Evolutionary conservation across 2,797 vertebrate genomes (phyloP), one percentile per base, ranked within the genome.

Genomic region (Champsocephalus esox): DNA sequence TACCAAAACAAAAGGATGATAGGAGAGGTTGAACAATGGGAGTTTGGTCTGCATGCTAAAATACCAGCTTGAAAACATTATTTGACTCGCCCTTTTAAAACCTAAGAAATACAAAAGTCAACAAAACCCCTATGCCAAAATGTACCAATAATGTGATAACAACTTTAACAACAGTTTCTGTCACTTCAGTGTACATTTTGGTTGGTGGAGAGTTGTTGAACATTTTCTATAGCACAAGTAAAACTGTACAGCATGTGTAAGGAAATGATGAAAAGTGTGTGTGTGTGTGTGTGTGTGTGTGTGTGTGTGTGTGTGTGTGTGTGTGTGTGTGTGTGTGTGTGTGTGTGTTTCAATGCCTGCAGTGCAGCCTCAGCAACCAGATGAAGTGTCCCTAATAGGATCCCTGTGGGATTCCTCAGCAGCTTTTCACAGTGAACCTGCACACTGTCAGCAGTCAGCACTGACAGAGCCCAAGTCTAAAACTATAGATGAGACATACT

Each of bases 351-450:
- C 59, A 54, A 12, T 44, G 64, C 45, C 67, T 72, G 73, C 75
- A 88, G 56, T 85, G 81, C 87, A 77, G 83, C 67, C 76, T 91
- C 75, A 89, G 85, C 84, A 87, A 68, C 75, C 75, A 78, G 69
- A 78, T 82, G 82, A 86, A 88, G 83, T 87, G 87, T 80, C 82
- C 86, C 80, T 91, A 91, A 92, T 91, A 91, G 85, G 88, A 89
- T 92, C 92, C 89, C 89, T 88, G 85, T 84, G 82, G 88, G 88
- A 90, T 85, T 89, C 85, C 86, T 91, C 84, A 80, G 83, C 83
- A 90, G 83, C 80, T 82, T 82, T 84, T 81, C 67, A 60, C 73
- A 38, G 48, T 2, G 6, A 82, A 78, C 79, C 83, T 87, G 78
- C 82, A 80, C 49, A 63, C 55, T 70, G 80, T 88, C 89, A 90